Percentiles rank a stretch among this genome's conserved stretches.
Evolutionary conservation across 2,888 invertebrate genomes (phyloP).

Genomic region (Dynastes maya): DNA sequence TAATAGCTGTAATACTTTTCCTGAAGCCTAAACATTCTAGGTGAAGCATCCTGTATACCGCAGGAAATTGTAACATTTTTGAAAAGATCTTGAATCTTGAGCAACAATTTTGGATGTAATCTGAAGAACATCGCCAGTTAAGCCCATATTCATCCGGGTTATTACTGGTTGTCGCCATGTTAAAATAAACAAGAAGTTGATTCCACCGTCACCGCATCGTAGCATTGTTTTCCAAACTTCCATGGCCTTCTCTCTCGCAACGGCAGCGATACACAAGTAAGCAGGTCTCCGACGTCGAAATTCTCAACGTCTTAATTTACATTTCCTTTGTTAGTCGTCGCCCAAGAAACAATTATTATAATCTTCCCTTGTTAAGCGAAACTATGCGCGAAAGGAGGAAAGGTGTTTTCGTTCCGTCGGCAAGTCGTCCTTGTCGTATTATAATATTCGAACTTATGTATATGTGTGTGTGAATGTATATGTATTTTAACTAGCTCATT

Average conservation of each 20-base stretch:
- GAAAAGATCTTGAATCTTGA: no score
- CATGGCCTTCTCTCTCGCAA: constrained; percentile 29
- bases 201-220: constrained; percentile 18
- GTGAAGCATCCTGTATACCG: no score
- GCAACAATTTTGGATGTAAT: no score
- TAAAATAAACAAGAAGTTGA: constrained; percentile 43
- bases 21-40: no score
- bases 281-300: constrained; percentile 42
- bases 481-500: constrained; percentile 67
- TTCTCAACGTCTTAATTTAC: constrained; percentile 57
- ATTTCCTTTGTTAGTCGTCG: constrained; percentile 60
- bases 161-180: constrained; percentile 22
- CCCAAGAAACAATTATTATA: constrained; percentile 61
- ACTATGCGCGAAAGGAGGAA: constrained; percentile 48
- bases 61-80: no score
- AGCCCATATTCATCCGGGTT: constrained; percentile 7
- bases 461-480: constrained; percentile 27
- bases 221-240: constrained; percentile 21
- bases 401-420: constrained; percentile 57
- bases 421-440: constrained; percentile 63
- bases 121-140: background rate
- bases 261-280: constrained; percentile 1
- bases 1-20: no score
- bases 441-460: constrained; percentile 56
- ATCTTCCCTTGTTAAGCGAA: constrained; percentile 56